Evolutionary conservation across 2,113 vertebrate genomes (phyloP), one percentile per base, ranked within the genome.

Genomic region (Rhinolophus ferrumequinum): DNA sequence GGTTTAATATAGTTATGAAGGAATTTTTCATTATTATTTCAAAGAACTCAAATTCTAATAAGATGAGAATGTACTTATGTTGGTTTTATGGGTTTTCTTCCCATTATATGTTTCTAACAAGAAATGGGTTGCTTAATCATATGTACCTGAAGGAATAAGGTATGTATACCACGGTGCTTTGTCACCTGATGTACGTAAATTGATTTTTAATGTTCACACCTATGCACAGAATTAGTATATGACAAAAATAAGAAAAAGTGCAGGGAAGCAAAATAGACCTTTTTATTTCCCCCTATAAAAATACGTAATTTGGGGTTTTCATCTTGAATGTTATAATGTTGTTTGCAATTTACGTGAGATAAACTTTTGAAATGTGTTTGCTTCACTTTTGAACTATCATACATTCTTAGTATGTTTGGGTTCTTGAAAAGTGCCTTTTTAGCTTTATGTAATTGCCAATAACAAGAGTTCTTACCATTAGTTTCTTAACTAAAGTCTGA

Each of bases 61-160:
- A 73, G 33, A 96, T 88, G 35, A 94, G 93, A 94, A 94, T 69
- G 18, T 44, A 79, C 41, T 94, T 69, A 93, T 4, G 21, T 44
- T 21, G 2, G 4, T 66, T 96, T 97, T 96, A 94, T 47, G 19
- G n/a, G 21, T 1, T 88, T 88, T 96, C 90, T 88, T 84, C 95
- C 86, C n/a, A 82, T 92, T 87, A 83, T 64, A 77, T 73, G 38
- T 66, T 95, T 96, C 79, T 89, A 89, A 93, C 21, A 85, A 84
- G 80, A 95, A 94, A 93, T 28, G 11, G 3, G 41, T 52, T 67
- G 14, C 56, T 94, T 95, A 96, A 66, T 90, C 66, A 44, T 72
- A 60, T 26, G 5, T 73, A 47, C 60, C 72, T 52, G 66, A 92
- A 70, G 35, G 35, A 81, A 91, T 66, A n/a, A 91, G 28, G 44